Base-by-base conservation (phyloP, 1,140 invertebrate genomes). In the Lucilia cuprina region DNA sequence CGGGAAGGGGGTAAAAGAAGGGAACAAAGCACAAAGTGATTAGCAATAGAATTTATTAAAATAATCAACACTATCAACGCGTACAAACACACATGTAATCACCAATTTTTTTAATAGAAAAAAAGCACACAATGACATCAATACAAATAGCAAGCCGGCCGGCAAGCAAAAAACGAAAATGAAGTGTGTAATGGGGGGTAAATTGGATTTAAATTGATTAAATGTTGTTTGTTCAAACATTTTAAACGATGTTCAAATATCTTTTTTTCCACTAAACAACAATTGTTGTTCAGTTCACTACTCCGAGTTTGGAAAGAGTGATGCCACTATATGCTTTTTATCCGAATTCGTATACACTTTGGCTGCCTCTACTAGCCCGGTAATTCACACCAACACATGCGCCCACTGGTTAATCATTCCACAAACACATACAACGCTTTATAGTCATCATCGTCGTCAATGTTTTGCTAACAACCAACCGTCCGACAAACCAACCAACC, bases 401-500 rank as follows among this genome's bases (percentile, higher is more conserved):
- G 50, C 50, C 75, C 14, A 41, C 75, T 49, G 12, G 75, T 78
- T n/a, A n/a, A 78, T 49, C 75, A 78, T 78, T 41, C 75, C 25
- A 78, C 75, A 35, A 17, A 78, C 75, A 78, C 75, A 78, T 21
- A 35, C 10, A 41, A n/a, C 12, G 34, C 34, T 13, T 49, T 17
- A 19, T 78, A 78, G 17, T n/a, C 75, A 41, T 12, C 65, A n/a
- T 70, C 65, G n/a, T 17, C 55, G n/a, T 17, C 55, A 30, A 30
- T 30, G 55, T n/a, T 41, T 55, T 55, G 50, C 50, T 55, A 55
- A 30, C 25, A 30, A 30, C 25, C 25, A 30, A 30, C 1, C 25
- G 25, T 30, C 25, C 25, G 25, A 30, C 25, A 1, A 30, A 55
- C 25, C 25, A 30, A 55, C 50, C 50, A 55, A 17, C 50, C 9